Evolutionary conservation across 1,140 invertebrate genomes (phyloP).

Genomic region (Akabosia matsudoensis): DNA sequence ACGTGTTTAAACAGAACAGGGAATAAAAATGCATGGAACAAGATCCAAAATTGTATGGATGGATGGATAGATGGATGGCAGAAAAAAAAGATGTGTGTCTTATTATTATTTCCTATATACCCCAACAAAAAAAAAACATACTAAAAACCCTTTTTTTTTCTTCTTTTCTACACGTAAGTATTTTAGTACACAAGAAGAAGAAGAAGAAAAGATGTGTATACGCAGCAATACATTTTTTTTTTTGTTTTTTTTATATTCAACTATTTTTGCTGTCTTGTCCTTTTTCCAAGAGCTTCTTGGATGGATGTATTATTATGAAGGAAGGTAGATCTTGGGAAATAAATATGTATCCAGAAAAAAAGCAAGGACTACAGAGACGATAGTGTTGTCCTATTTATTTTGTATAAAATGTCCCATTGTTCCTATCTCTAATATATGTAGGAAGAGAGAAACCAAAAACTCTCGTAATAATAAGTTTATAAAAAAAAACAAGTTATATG

Average conservation of each 20-base stretch:
- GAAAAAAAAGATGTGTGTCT: no score
- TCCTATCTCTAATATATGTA: neutral
- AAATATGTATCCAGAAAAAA: conserved; percentile 4
- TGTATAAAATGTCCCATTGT: neutral
- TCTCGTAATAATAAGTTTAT: no score
- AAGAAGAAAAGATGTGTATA: neutral
- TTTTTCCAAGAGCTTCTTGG: neutral
- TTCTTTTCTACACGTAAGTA: neutral
- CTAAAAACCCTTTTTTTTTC: neutral
- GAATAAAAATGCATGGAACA: neutral
- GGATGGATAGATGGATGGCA: neutral
- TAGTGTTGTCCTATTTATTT: neutral
- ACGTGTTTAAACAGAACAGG: no score
- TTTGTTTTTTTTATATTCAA: no score
- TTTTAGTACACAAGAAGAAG: no score
- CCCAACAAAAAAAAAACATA: no score
- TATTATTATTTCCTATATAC: no score
- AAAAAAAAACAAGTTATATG: neutral
- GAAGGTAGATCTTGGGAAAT: conserved; percentile 3
- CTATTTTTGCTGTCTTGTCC: neutral
- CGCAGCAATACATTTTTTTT: neutral
- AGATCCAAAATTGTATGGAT: neutral
- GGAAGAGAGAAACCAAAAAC: no score
- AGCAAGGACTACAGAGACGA: neutral
- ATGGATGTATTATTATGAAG: neutral